Evolutionary conservation across 2,797 vertebrate species (phyloP), one percentile per base, ranked within the genome.

Genomic region (Galaxias olidus): DNA sequence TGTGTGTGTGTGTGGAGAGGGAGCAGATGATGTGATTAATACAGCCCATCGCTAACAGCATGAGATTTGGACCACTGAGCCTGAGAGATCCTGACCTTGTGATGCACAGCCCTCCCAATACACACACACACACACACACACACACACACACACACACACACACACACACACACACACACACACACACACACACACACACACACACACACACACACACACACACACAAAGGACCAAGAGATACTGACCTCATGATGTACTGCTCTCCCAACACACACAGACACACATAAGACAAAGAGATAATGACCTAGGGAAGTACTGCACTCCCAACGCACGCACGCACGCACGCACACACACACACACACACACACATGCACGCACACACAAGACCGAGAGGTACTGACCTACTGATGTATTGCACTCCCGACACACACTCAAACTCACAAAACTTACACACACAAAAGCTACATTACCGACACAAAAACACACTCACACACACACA

Each of bases 11-110:
- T 65, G 70, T 64, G 62, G 14, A 53, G 67, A 61, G 14, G 42
- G 72, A 57, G 70, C 74, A 67, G 81, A 84, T 85, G 75, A 72
- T 63, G 63, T 88, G 80, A 84, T 85, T 88, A 88, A 89, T 88
- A 79, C 76, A 66, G 65, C 61, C 73, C 73, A 76, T 87, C 76
- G 77, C 71, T 82, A 78, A 86, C 75, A 66, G 78, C 66, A 55
- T 63, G 57, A 10, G 70, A 59, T 72, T 72, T 42, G 59, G 72
- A 58, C 71, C 76, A 55, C 66, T 61, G 72, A 78, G 71, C 66
- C 19, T 66, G 61, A 65, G 56, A 68, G 57, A 68, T 69, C 75
- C 73, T 74, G 20, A 54, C 62, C 64, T 59, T 44, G 57, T 20
- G 59, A 72, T 77, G 74, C 72, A 68, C 74, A 15, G 50, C 65